Base-by-base conservation (phyloP, 2,113 vertebrate species). In the Perccottus glenii region DNA sequence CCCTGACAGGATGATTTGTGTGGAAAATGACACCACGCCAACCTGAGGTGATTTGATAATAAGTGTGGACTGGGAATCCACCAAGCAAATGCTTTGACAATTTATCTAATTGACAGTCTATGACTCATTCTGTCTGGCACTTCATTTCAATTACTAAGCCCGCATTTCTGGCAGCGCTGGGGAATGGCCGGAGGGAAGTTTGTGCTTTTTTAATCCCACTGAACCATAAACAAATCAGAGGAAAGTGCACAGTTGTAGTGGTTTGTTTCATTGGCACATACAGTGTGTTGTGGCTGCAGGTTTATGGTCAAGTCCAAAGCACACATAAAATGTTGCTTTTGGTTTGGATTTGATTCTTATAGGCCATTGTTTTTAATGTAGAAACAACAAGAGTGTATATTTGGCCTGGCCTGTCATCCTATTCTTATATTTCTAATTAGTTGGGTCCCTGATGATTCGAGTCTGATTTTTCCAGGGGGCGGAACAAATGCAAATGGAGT, bases 1-100 rank as follows among this genome's bases (percentile, higher is more conserved):
- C 46, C 75, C 76, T 72, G 78, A 75, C 79, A 75, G 50, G 58
- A 81, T 80, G 74, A 88, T 85, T 81, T 73, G 78, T 71, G 67
- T 46, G 63, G 61, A 80, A 76, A 86, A 77, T 73, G 84, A 86
- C 83, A 80, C 67, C 12, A 59, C 46, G 49, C 68, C 78, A 84
- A 84, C 82, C 85, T 82, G 77, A 84, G 73, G 82, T 81, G 79
- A 84, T 82, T 84, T 70, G 65, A 75, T 85, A 81, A 83, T 78
- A 76, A 69, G 78, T 73, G 70, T 79, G 72, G 79, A 82, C 64
- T 16, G 67, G 74, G 72, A 87, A 64, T 74, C 64, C 74, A 60
- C 75, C 58, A 85, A 70, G 79, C 45, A 71, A 83, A 82, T 58
- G 73, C 66, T 83, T 74, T 75, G 77, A 81, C 82, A 83, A 73